Base-by-base conservation (phyloP, 53 echinoderm and acorn worm species). In the Holothuria scabra region DNA sequence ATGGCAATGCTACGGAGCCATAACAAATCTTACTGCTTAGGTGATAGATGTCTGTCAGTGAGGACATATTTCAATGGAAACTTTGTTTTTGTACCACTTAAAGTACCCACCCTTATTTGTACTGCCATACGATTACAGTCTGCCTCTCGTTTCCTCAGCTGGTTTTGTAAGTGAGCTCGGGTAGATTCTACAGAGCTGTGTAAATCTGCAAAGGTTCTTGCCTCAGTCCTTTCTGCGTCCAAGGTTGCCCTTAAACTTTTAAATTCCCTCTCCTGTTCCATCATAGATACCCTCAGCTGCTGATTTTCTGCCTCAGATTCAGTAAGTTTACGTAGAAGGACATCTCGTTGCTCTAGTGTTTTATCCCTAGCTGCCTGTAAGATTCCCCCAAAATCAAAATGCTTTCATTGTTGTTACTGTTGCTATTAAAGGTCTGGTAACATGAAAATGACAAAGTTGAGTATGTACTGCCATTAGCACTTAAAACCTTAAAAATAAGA, bases 71-170 rank as follows among this genome's bases (percentile, higher is more conserved):
- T 52, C 18, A 1, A 52, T 8, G 2, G 8, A 14, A 52, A 8
- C 52, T 52, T 41, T 3, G 16, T 52, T 52, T 52, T 16, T 18
- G 18, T 52, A 52, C 18, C 18, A 52, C 30, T 48, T 30, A 4
- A 12, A 55, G 10, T 28, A 32, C 87, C 79, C 66, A 91, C 92
- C 75, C 93, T 84, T 24, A 93, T 93, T 82, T 96, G 93, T 48
- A 96, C 96, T 2, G 96, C 96, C 96, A 96, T 93, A 44, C 96
- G 88, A 65, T 96, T 96, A 86, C 93, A 93, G 75, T 96, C 96
- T 7, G 84, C 96, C 66, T 96, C 96, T 60, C 96, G 84, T 80
- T 93, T 93, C 63, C 96, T 85, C 58, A 96, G 88, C 67, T 96
- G 96, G 84, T 93, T 91, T 83, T 96, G 96, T 34, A 96, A 92